A percentile compares a stretch with the other conserved stretches of the same genome.
These are phyloP conservation scores for Hemibagrus guttatus DNA, from an alignment of 2,797 vertebrate species.

Conservation along the genomic window DNA sequence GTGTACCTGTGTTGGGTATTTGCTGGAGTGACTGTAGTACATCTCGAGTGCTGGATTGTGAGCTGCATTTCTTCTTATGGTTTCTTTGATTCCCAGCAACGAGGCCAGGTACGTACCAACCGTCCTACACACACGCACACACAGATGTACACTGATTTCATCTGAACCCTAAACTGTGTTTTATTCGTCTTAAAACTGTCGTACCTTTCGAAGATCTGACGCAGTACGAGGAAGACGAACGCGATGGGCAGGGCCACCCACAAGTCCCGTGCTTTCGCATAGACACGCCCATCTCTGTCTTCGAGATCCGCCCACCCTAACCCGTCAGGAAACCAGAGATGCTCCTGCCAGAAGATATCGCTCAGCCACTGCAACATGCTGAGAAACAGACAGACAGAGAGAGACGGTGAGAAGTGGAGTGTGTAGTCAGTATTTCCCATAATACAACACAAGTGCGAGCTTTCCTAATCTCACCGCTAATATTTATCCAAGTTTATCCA, in stretches of 20 bases:
- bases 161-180: background rate
- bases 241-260: slow-evolving; percentile 88
- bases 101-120: slow-evolving; percentile 84
- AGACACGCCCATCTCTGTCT: slow-evolving; percentile 84
- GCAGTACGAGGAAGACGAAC: slow-evolving; percentile 85
- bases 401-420: background rate
- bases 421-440: background rate
- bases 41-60: slow-evolving; percentile 82
- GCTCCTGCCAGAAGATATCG: slow-evolving; percentile 91
- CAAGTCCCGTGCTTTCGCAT: slow-evolving; percentile 86
- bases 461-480: background rate
- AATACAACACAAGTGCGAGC: background rate
- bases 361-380: slow-evolving; percentile 88
- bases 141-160: background rate
- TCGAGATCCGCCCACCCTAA: slow-evolving; percentile 92
- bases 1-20: slow-evolving; percentile 87
- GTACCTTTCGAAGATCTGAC: slow-evolving; percentile 92
- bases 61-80: slow-evolving; percentile 78
- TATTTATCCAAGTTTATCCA: background rate
- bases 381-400: slow-evolving; percentile 31
- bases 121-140: slow-evolving; percentile 67
- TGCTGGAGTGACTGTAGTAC: slow-evolving; percentile 79
- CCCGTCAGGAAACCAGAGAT: slow-evolving; percentile 89
- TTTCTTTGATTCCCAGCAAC: slow-evolving; percentile 88
- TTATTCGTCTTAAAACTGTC: slow-evolving; percentile 36